phyloP scores from a whole-genome alignment of 30 jellyfish, hydroid and myxozoan species.

The Clytia hemisphaerica region DNA sequence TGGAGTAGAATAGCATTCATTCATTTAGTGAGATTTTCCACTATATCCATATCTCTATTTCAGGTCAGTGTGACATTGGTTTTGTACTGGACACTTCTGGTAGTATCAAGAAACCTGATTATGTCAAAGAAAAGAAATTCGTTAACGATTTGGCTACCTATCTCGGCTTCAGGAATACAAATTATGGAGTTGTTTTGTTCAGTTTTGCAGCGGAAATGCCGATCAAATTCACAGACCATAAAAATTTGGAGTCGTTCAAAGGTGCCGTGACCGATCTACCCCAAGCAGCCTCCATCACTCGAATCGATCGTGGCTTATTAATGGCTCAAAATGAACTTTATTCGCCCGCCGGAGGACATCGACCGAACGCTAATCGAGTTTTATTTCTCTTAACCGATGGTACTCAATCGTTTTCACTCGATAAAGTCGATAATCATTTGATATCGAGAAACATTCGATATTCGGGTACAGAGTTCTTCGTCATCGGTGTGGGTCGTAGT shows the following conservation, averaged over 20 bases:
- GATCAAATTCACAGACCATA: background rate
- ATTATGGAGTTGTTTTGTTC: constrained; percentile 11
- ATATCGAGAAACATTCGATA: background rate
- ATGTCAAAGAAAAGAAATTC: background rate
- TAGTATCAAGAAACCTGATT: background rate
- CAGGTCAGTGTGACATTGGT: constrained; percentile 17
- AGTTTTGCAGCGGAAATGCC: background rate
- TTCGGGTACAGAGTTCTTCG: background rate
- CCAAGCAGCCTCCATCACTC: constrained; percentile 6
- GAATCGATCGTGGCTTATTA: constrained; percentile 17
- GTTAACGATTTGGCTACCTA: background rate
- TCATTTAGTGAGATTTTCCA: too few species aligned
- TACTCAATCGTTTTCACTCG: background rate
- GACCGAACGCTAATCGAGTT: background rate
- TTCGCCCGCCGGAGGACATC: background rate
- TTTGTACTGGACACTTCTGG: constrained; percentile 18
- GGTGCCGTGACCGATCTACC: background rate
- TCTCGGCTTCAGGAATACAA: background rate
- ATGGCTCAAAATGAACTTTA: constrained; percentile 1
- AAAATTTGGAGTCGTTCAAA: background rate
- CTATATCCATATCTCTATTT: too few species aligned
- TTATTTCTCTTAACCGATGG: constrained; percentile 19
- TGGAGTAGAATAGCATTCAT: too few species aligned
- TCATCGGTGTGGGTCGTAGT: constrained; percentile 1
- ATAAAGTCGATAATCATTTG: background rate